Evolutionary conservation across 2,113 vertebrate species (phyloP).

Genomic region (Hippocampus zosterae): DNA sequence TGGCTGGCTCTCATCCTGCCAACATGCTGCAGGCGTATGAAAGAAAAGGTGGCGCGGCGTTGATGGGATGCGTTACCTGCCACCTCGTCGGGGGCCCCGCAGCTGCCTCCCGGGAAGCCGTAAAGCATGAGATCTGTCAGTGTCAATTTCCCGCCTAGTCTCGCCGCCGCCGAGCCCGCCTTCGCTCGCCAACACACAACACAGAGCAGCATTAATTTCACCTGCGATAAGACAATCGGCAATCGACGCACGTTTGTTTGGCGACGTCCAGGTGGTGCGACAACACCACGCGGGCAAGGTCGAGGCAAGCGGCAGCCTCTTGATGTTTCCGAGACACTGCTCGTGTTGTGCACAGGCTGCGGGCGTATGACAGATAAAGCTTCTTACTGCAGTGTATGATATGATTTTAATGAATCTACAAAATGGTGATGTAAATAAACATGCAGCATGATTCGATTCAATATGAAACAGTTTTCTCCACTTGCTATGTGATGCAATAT

Average conservation of each 20-base stretch:
- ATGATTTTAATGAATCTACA: not conserved
- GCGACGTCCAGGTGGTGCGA: not conserved
- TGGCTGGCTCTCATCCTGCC: slow-evolving; percentile 19
- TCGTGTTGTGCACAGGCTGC: not conserved
- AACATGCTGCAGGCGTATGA: slow-evolving; percentile 43
- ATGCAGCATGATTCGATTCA: too few relatives aligned
- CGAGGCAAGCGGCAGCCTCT: not conserved
- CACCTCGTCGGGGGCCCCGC: slow-evolving; percentile 49
- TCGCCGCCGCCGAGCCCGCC: slow-evolving; percentile 68
- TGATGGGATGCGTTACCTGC: slow-evolving; percentile 51
- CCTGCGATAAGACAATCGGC: slow-evolving; percentile 1
- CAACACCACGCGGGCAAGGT: too few relatives aligned
- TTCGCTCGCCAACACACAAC: slow-evolving; percentile 35
- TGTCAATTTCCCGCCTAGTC: slow-evolving; percentile 77
- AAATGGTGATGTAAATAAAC: too few relatives aligned
- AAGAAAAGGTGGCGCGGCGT: slow-evolving; percentile 43
- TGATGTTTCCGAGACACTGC: not conserved
- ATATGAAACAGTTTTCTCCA: too few relatives aligned
- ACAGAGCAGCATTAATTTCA: not conserved
- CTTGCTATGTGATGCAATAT: too few relatives aligned
- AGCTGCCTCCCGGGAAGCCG: slow-evolving; percentile 70
- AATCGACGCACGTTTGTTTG: slow-evolving; percentile 1
- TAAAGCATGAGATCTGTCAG: slow-evolving; percentile 83
- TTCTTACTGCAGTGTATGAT: not conserved
- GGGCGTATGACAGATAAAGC: not conserved